phyloP scores from a whole-genome alignment of 2,797 vertebrate genomes.

The Enteromius mattozi region DNA sequence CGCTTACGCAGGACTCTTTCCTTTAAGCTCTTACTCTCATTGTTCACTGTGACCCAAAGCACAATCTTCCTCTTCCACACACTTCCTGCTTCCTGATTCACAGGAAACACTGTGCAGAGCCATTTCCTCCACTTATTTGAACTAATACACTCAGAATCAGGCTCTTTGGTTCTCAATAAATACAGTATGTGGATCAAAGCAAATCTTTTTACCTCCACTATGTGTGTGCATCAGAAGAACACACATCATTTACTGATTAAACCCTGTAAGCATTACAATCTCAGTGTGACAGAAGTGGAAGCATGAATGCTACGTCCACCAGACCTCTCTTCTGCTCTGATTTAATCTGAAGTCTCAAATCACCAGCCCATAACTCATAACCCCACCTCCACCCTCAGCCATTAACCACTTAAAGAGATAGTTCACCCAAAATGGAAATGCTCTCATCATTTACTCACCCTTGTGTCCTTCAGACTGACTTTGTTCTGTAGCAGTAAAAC shows the following conservation, averaged over 20 bases:
- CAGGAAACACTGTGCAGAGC: conserved; percentile 82
- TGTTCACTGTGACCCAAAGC: conserved; percentile 84
- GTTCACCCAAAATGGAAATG: not conserved
- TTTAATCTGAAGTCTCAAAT: conserved; percentile 13
- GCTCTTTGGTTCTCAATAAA: not conserved
- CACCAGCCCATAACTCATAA: conserved; percentile 3
- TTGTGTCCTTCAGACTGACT: not conserved
- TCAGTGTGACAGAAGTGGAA: not conserved
- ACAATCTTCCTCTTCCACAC: conserved; percentile 85
- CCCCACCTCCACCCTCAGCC: not conserved
- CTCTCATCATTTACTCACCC: not conserved
- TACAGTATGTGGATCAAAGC: not conserved
- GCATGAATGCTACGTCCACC: not conserved
- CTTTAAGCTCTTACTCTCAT: conserved; percentile 86
- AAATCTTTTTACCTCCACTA: not conserved
- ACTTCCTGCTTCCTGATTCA: conserved; percentile 92
- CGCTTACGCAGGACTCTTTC: conserved; percentile 92
- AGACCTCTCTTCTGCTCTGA: not conserved
- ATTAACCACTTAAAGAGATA: not conserved
- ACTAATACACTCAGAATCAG: conserved; percentile 67
- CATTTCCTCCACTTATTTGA: conserved; percentile 65
- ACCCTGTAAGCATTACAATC: not conserved
- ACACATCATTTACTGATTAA: not conserved
- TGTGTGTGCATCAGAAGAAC: not conserved
- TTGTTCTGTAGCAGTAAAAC: not conserved